These are phyloP conservation scores for Fragum sueziense DNA, from an alignment of 2,888 invertebrate genomes.

Conservation along the genomic window DNA sequence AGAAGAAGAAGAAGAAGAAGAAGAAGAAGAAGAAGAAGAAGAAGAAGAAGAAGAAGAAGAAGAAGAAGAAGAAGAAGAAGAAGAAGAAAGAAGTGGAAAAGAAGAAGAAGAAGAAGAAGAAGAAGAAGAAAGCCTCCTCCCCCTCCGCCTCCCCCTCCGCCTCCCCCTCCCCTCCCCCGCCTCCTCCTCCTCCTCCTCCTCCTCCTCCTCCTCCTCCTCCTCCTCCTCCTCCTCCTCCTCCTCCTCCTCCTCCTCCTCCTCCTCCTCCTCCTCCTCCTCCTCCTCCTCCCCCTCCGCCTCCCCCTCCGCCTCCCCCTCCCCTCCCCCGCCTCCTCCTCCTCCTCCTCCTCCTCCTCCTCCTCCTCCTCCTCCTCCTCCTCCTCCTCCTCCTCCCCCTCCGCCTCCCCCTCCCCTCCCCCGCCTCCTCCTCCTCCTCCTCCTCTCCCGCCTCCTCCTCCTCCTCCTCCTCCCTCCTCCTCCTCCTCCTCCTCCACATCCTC, in stretches of 20 bases:
- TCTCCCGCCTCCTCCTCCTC: too few relatives aligned
- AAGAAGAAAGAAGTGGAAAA: neutral
- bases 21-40: too few relatives aligned
- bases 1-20: too few relatives aligned
- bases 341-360: neutral
- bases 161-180: too few relatives aligned
- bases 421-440: too few relatives aligned
- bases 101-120: neutral
- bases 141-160: too few relatives aligned
- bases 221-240: neutral
- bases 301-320: neutral
- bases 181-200: too few relatives aligned
- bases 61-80: neutral
- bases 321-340: too few relatives aligned
- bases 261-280: neutral
- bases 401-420: neutral
- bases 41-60: neutral
- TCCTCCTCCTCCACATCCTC: neutral
- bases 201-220: neutral
- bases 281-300: neutral
- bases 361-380: neutral
- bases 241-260: neutral
- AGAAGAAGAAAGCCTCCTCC: too few relatives aligned
- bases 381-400: neutral
- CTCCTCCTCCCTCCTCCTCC: neutral